Conservation (phyloP, 2,888 invertebrate species). For the Drosophila rellima region DNA sequence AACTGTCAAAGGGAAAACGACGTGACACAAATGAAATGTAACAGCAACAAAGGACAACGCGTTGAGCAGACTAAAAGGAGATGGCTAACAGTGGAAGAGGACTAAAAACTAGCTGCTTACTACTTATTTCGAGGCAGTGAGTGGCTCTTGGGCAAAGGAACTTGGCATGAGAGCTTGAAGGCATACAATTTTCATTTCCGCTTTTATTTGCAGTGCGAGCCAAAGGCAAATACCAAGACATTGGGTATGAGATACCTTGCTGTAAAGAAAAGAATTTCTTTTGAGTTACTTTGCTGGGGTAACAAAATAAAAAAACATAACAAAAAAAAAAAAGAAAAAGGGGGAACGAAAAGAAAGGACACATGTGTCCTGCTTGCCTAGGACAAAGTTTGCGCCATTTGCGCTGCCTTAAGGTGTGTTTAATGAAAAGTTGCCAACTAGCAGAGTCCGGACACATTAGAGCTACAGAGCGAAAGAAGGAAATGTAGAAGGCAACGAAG, state of each 20-base stretch:
- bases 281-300: slow-evolving; percentile 65
- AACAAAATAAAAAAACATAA: slow-evolving; percentile 23
- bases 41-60: slow-evolving; percentile 50
- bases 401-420: slow-evolving; percentile 76
- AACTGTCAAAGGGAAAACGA: slow-evolving; percentile 56
- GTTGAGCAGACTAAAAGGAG: slow-evolving; percentile 2
- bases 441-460: slow-evolving; percentile 56
- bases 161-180: slow-evolving; percentile 45
- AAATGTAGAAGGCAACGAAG: slow-evolving; percentile 10
- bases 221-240: slow-evolving; percentile 48
- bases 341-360: slow-evolving; percentile 43
- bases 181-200: slow-evolving; percentile 73
- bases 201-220: slow-evolving; percentile 64
- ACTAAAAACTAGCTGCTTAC: slow-evolving; percentile 48
- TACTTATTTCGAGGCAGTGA: slow-evolving; percentile 57
- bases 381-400: slow-evolving; percentile 73
- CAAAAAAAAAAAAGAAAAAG: slow-evolving; percentile 2
- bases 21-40: slow-evolving; percentile 68
- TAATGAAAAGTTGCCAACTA: slow-evolving; percentile 75
- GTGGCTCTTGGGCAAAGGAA: slow-evolving; percentile 23
- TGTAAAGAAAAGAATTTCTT: slow-evolving; percentile 67
- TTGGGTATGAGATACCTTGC: slow-evolving; percentile 37
- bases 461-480: slow-evolving; percentile 13
- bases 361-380: slow-evolving; percentile 57
- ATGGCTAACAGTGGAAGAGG: neutral